Conservation (phyloP, 2,113 vertebrate species). For the Anoplopoma fimbria region DNA sequence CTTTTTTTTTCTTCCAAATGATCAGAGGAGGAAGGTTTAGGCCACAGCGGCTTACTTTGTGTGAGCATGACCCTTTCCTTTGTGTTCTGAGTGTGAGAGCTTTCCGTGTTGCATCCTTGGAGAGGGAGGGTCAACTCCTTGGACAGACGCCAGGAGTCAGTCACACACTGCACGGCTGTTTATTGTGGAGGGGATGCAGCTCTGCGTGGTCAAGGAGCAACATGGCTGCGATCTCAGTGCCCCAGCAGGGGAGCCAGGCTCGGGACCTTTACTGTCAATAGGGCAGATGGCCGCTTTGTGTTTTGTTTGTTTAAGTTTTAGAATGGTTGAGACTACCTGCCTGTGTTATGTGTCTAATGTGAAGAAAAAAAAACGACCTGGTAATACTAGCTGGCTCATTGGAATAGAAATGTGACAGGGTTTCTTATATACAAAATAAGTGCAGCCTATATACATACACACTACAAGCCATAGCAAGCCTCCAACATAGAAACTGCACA, state of each 20-base stretch:
- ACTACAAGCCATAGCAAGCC: not conserved
- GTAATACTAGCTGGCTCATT: not conserved
- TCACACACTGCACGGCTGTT: conserved; percentile 48
- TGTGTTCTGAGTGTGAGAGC: conserved; percentile 44
- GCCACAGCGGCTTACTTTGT: conserved; percentile 7
- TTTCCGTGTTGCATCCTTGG: conserved; percentile 48
- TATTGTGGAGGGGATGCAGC: conserved; percentile 46
- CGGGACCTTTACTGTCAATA: conserved; percentile 53
- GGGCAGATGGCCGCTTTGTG: conserved; percentile 56
- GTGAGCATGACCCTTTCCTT: conserved; percentile 66
- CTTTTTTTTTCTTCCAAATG: conserved; percentile 5
- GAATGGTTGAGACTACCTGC: conserved; percentile 8
- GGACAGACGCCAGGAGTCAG: conserved; percentile 51
- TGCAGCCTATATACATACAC: not conserved
- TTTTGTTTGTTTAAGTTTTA: too few relatives aligned
- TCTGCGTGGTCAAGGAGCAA: conserved; percentile 50
- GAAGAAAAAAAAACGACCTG: not conserved
- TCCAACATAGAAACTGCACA: conserved; percentile 2
- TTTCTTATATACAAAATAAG: not conserved
- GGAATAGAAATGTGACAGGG: not conserved
- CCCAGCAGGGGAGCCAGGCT: conserved; percentile 46
- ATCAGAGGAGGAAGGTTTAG: conserved; percentile 24
- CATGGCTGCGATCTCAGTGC: conserved; percentile 53
- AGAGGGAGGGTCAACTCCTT: conserved; percentile 55
- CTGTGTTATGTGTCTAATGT: not conserved